Base-by-base conservation (phyloP, 2,797 vertebrate species). In the Poecilia wingei region DNA sequence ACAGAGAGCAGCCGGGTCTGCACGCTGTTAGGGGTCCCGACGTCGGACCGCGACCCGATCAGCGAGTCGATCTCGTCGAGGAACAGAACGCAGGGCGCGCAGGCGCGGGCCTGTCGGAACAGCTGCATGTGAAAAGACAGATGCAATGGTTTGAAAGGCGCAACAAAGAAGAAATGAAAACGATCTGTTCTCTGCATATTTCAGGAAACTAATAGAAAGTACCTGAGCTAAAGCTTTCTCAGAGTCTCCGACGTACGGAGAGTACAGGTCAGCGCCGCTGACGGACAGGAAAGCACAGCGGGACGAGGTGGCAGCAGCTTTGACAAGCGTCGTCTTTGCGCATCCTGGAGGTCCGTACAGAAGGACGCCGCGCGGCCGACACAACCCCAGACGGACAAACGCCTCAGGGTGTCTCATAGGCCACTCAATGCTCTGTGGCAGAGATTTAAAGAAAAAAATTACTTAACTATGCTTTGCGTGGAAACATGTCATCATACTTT, bases 61-160 rank as follows among this genome's bases (percentile, higher is more conserved):
- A 99, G 92, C 5, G 97, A 96, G 92, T 99, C 98, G n/a, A 99
- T 97, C 94, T 99, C 98, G 87, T 99, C 98, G 0, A 99, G 94
- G 94, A 99, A 99, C 83, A 99, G 94, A 83, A 99, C 94, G 64
- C 97, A 98, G 33, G 98, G 98, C 74, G 97, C 91, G 36, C 96
- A 97, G 46, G 97, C 97, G 89, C 98, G 96, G 36, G 97, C 98
- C 94, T 98, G 97, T 28, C 76, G 92, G 86, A 99, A 99, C 75
- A 99, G 94, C 98, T 99, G 70, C 9, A 39, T 0, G 18, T 1
- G 41, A 18, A 80, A 77, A 80, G 45, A 86, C n/a, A 59, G 31
- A 4, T 2, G 36, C 22, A 49, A 3, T 43, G 14, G 55, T 78
- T 83, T 18, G 46, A 22, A 31, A 49, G 49, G 72, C 7, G 2